A percentile compares a stretch with the other conserved stretches of the same genome.
Evolutionary conservation across 2,113 vertebrate genomes (phyloP).

Genomic region (Micromys minutus): DNA sequence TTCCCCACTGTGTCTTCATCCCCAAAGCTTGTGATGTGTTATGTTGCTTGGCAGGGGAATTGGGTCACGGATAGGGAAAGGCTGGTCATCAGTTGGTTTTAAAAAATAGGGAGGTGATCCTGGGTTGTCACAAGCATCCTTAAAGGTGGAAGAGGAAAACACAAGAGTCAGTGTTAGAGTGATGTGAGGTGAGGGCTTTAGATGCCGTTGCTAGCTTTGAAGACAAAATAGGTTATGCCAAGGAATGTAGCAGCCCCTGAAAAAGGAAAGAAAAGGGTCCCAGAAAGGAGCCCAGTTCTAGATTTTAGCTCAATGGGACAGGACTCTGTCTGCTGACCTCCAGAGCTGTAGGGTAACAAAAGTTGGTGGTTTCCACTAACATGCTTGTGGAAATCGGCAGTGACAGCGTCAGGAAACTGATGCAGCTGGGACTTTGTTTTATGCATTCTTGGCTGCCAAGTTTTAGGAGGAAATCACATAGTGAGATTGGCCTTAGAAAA

Average conservation of each 20-base stretch:
- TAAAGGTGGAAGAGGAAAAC: neutral
- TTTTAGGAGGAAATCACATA: neutral
- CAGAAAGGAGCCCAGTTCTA: neutral
- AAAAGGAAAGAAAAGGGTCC: neutral
- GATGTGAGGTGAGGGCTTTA: neutral
- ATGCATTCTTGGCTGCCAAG: neutral
- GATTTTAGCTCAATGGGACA: constrained; percentile 9
- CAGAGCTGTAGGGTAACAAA: neutral
- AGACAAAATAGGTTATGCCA: neutral
- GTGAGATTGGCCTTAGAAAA: constrained; percentile 11
- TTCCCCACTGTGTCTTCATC: neutral
- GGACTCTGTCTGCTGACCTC: neutral
- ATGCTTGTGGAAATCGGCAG: neutral
- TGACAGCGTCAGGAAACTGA: neutral
- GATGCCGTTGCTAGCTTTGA: neutral
- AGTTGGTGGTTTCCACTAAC: constrained; percentile 9
- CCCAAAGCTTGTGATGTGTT: neutral
- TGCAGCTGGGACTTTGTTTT: neutral
- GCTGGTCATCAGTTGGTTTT: constrained; percentile 54
- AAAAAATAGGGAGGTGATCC: constrained; percentile 45
- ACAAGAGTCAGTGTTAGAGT: constrained; percentile 27
- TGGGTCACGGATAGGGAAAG: neutral
- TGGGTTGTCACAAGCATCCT: constrained; percentile 32
- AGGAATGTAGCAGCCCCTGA: neutral
- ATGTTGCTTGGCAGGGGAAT: neutral